Evolutionary conservation across 2,888 invertebrate genomes (phyloP).

Genomic region (Tachina grossa): DNA sequence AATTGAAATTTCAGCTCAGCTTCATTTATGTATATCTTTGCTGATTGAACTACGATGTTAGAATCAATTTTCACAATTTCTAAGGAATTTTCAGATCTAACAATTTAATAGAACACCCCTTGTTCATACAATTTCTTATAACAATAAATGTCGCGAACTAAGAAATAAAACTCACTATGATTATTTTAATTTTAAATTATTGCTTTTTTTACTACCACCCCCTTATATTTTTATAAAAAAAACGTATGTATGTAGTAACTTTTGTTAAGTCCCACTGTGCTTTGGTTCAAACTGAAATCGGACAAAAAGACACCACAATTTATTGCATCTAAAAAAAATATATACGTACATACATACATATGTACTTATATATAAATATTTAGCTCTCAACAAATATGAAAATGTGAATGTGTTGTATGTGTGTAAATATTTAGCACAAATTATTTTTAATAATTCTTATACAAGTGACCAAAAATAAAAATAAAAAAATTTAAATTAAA

Average conservation of each 20-base stretch:
- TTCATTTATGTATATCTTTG: no score
- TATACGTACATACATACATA: no score
- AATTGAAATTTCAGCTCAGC: no score
- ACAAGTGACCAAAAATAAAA: constrained; percentile 43
- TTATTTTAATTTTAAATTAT: not conserved
- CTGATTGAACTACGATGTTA: no score
- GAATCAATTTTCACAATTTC: no score
- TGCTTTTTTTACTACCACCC: not conserved
- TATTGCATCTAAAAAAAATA: constrained; percentile 25
- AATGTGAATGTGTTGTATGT: constrained; percentile 28
- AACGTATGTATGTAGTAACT: not conserved
- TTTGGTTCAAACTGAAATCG: constrained; percentile 8
- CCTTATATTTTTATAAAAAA: not conserved
- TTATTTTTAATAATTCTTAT: constrained; percentile 70
- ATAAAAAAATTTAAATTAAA: constrained; percentile 7
- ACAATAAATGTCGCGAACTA: no score
- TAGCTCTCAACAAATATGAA: constrained; percentile 16
- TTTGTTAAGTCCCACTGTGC: not conserved
- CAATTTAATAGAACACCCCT: no score
- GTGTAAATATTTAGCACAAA: constrained; percentile 64
- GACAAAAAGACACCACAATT: constrained; percentile 12
- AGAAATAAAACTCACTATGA: no score
- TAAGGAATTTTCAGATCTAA: no score
- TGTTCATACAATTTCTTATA: no score
- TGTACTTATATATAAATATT: not conserved